These are phyloP conservation scores for Piaya cayana DNA, from an alignment of 2,113 vertebrate species.

Conservation along the genomic window DNA sequence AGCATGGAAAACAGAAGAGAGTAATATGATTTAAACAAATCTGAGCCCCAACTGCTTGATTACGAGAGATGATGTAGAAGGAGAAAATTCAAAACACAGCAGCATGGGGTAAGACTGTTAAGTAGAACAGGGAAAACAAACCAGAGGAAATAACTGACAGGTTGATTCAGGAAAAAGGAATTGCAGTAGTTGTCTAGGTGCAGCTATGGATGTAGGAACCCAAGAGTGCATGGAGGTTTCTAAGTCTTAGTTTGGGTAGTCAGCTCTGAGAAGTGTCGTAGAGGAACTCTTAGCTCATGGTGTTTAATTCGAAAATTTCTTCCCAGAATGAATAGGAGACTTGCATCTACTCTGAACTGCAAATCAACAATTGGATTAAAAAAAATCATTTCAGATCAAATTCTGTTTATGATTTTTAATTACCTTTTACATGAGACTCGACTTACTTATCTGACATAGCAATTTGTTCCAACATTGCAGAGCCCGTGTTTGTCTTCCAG, in stretches of 20 bases:
- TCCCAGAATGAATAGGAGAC: not conserved
- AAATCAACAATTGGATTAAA: not conserved
- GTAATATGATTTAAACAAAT: not conserved
- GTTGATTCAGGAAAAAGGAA: not conserved
- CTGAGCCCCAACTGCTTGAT: not conserved
- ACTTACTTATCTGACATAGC: constrained; percentile 98
- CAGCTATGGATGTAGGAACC: not conserved
- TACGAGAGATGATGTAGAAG: fast-evolving
- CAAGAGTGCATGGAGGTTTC: fast-evolving
- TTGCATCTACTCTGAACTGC: not conserved
- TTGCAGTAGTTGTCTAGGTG: not conserved
- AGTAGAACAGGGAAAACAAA: not conserved
- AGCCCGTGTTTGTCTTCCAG: constrained; percentile 98
- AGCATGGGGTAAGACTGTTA: not conserved
- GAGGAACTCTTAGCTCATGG: not conserved
- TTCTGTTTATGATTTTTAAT: not conserved
- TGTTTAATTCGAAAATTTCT: not conserved
- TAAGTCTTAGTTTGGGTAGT: not conserved
- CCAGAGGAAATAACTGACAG: not conserved
- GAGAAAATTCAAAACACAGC: not conserved
- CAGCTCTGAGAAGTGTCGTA: not conserved
- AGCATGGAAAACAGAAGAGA: not conserved
- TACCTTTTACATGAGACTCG: constrained; percentile 5
- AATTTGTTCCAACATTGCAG: constrained; percentile 98
- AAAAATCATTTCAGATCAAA: not conserved